Percentiles rank a stretch among this genome's conserved stretches.
Evolutionary conservation across 2,797 vertebrate genomes (phyloP).

Genomic region (Gobionotothen gibberifrons): DNA sequence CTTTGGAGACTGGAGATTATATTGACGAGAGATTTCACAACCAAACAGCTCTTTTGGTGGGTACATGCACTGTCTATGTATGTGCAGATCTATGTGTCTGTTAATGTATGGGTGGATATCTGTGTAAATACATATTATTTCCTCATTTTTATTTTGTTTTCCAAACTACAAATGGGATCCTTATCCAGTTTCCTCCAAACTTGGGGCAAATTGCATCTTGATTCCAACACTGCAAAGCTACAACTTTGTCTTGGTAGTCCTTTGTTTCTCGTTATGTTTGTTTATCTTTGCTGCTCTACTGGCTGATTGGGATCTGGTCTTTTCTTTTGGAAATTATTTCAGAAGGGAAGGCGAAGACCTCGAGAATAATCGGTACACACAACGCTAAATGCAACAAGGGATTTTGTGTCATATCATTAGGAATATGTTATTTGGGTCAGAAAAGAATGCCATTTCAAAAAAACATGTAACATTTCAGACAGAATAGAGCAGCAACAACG

Average conservation of each 20-base stretch:
- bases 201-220: background rate
- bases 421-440: background rate
- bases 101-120: conserved; percentile 59
- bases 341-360: conserved; percentile 4
- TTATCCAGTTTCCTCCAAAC: conserved; percentile 19
- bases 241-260: background rate
- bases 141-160: conserved; percentile 39
- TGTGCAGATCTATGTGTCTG: conserved; percentile 44
- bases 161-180: conserved; percentile 32
- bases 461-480: conserved; percentile 3
- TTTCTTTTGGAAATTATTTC: conserved; percentile 12
- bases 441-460: conserved; percentile 26
- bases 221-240: background rate
- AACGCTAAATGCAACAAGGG: conserved; percentile 9
- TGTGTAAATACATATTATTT: conserved; percentile 71
- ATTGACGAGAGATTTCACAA: conserved; percentile 23
- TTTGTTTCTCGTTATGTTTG: conserved; percentile 4
- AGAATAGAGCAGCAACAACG: background rate
- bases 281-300: conserved; percentile 1
- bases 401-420: conserved; percentile 15
- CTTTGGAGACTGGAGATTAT: conserved; percentile 32
- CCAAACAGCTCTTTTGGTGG: conserved; percentile 7
- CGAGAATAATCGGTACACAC: conserved; percentile 20
- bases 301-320: conserved; percentile 12
- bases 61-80: conserved; percentile 48